Evolutionary conservation across 2,888 invertebrate genomes (phyloP).

Genomic region (Lamellibrachia satsuma): DNA sequence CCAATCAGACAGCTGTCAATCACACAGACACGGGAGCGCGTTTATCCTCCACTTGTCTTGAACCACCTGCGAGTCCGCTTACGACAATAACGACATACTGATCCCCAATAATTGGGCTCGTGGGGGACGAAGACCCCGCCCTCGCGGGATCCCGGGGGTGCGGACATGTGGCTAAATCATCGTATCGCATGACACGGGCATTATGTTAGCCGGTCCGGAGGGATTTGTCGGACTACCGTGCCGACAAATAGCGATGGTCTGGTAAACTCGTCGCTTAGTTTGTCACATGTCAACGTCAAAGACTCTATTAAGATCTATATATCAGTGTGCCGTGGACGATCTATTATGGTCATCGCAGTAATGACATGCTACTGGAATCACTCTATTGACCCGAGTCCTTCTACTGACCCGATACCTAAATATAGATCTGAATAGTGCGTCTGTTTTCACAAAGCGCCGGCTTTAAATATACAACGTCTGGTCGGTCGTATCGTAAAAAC

Average conservation of each 20-base stretch:
- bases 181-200: background rate
- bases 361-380: background rate
- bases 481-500: no score
- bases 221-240: background rate
- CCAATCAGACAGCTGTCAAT: conserved; percentile 5
- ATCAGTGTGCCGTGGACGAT: background rate
- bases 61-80: background rate
- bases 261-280: background rate
- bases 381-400: background rate
- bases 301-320: conserved; percentile 4
- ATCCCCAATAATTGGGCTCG: conserved; percentile 6
- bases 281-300: background rate
- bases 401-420: no score
- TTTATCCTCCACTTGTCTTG: background rate
- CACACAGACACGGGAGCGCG: background rate
- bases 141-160: background rate
- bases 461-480: no score
- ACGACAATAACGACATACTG: conserved; percentile 17
- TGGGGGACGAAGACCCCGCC: background rate
- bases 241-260: background rate
- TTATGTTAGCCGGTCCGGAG: background rate
- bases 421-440: no score
- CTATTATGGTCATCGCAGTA: background rate
- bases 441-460: no score
- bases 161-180: background rate